Conservation (phyloP, 2,888 invertebrate genomes). For the Sipha maydis region DNA sequence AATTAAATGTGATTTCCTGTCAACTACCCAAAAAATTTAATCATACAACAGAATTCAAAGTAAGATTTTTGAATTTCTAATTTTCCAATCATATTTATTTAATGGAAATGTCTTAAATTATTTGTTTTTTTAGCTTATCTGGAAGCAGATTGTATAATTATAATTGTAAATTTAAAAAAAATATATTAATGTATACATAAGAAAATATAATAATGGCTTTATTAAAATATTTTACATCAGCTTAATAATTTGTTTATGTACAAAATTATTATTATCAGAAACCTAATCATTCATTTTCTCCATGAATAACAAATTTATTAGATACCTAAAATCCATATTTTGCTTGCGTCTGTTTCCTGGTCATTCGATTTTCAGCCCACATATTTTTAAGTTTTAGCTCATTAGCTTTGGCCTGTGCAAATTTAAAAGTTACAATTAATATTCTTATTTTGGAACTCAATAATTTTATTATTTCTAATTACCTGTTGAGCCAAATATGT, state of each 20-base stretch:
- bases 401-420: constrained; percentile 88
- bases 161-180: constrained; percentile 37
- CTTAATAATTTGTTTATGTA: constrained; percentile 10
- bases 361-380: constrained; percentile 89
- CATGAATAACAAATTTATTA: neutral
- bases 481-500: constrained; percentile 90
- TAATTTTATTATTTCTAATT: constrained; percentile 38
- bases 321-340: constrained; percentile 91
- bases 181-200: constrained; percentile 1
- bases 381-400: constrained; percentile 92
- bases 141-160: neutral
- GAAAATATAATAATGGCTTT: constrained; percentile 5
- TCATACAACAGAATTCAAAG: neutral
- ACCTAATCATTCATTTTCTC: neutral
- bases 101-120: constrained; percentile 13
- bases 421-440: constrained; percentile 26
- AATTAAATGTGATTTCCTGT: neutral
- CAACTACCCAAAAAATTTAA: neutral
- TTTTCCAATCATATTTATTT: neutral
- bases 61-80: constrained; percentile 5
- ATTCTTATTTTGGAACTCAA: neutral
- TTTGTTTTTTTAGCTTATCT: constrained; percentile 6
- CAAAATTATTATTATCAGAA: neutral
- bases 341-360: constrained; percentile 87
- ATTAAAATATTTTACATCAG: neutral